A percentile compares a stretch with the other conserved stretches of the same genome.
Conservation (phyloP, 2,113 vertebrate genomes). For the Actinemys pallida region DNA sequence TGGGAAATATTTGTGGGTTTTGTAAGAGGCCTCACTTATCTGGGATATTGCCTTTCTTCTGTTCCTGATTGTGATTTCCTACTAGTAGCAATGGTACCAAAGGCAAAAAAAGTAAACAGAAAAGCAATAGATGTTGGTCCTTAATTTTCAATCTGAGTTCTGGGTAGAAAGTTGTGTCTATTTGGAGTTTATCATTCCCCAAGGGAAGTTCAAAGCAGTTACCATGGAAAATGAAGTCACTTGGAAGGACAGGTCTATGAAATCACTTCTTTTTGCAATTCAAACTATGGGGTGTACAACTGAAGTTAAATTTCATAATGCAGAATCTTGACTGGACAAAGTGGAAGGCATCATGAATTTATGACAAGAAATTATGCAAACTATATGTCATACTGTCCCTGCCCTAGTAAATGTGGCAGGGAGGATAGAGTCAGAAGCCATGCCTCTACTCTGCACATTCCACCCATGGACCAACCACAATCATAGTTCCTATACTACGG, state of each 20-base stretch:
- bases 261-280: not conserved
- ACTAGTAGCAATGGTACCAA: not conserved
- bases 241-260: conserved; percentile 13
- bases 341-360: not conserved
- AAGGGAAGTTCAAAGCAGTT: not conserved
- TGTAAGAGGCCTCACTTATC: not conserved
- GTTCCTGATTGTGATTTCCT: conserved; percentile 17
- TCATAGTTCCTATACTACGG: not conserved
- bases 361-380: not conserved
- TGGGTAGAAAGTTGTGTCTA: not conserved
- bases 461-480: not conserved
- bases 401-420: not conserved
- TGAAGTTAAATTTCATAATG: not conserved
- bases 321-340: not conserved
- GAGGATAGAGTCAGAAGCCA: not conserved
- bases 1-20: not conserved
- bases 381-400: not conserved
- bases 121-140: not conserved
- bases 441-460: not conserved
- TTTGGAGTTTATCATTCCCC: not conserved
- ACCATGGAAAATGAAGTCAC: not conserved
- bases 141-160: not conserved
- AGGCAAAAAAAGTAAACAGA: not conserved
- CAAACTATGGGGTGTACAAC: not conserved
- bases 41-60: not conserved